Conservation (phyloP, 2,888 invertebrate species). For the Perizoma affinitatum region DNA sequence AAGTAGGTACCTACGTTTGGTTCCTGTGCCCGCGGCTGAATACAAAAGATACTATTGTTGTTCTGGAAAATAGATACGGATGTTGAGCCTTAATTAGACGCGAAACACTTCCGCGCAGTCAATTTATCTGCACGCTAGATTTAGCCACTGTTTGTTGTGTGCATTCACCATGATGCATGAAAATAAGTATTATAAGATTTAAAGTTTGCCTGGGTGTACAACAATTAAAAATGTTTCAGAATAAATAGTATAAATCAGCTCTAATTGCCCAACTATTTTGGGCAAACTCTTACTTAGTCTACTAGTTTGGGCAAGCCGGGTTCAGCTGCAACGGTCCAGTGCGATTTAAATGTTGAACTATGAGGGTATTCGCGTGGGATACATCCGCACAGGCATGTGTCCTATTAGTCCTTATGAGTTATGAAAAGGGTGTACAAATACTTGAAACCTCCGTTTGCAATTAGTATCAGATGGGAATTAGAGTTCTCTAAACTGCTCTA, state of each 20-base stretch:
- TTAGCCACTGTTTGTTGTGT: conserved; percentile 9
- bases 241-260: too few species aligned
- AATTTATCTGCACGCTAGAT: conserved; percentile 29
- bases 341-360: conserved; percentile 72
- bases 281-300: too few species aligned
- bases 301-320: not conserved
- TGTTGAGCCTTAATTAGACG: conserved; percentile 45
- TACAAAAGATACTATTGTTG: conserved; percentile 50
- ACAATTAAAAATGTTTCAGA: too few species aligned
- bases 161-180: conserved; percentile 9
- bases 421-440: not conserved
- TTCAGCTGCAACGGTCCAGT: conserved; percentile 52
- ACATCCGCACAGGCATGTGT: conserved; percentile 43
- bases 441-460: not conserved
- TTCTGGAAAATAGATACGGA: conserved; percentile 49
- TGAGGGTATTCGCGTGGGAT: conserved; percentile 64
- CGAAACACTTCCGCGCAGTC: conserved; percentile 43
- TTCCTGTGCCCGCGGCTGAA: conserved; percentile 47
- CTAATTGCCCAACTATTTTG: too few species aligned
- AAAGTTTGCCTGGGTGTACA: too few species aligned
- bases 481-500: not conserved
- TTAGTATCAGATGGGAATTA: not conserved
- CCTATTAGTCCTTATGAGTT: conserved; percentile 26
- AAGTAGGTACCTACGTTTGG: conserved; percentile 52
- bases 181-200: too few species aligned